phyloP scores from a whole-genome alignment of 2,113 vertebrate species.

The Silurus asotus region DNA sequence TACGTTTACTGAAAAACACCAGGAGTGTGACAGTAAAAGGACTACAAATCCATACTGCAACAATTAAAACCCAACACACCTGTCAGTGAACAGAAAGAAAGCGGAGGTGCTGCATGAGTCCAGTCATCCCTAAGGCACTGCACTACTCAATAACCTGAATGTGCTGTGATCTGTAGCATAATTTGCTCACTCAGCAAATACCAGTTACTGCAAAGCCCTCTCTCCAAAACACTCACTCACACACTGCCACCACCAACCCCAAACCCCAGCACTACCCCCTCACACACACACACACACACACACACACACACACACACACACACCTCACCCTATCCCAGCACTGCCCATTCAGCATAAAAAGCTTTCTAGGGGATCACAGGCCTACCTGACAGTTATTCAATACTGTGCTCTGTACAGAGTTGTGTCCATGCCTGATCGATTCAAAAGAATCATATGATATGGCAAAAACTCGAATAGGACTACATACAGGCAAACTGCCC shows the following conservation, averaged over 20 bases:
- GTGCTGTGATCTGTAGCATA: slow-evolving; percentile 41
- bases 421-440: slow-evolving; percentile 22
- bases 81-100: slow-evolving; percentile 10
- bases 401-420: slow-evolving; percentile 26
- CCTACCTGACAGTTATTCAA: slow-evolving; percentile 37
- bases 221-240: background rate
- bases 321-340: background rate
- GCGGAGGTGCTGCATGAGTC: slow-evolving; percentile 59
- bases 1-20: too few species aligned
- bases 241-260: background rate
- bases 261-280: background rate
- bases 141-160: slow-evolving; percentile 42
- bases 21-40: too few species aligned
- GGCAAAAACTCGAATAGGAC: slow-evolving; percentile 1
- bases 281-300: background rate
- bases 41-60: too few species aligned
- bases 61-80: background rate
- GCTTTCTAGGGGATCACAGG: slow-evolving; percentile 20
- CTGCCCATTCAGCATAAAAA: slow-evolving; percentile 39
- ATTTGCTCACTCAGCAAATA: slow-evolving; percentile 42
- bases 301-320: background rate
- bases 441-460: slow-evolving; percentile 15
- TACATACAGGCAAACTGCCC: background rate
- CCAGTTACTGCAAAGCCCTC: slow-evolving; percentile 31
- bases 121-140: slow-evolving; percentile 52